These are phyloP conservation scores for Leptinotarsa tumamoca DNA, from an alignment of 2,888 invertebrate genomes.

Conservation along the genomic window DNA sequence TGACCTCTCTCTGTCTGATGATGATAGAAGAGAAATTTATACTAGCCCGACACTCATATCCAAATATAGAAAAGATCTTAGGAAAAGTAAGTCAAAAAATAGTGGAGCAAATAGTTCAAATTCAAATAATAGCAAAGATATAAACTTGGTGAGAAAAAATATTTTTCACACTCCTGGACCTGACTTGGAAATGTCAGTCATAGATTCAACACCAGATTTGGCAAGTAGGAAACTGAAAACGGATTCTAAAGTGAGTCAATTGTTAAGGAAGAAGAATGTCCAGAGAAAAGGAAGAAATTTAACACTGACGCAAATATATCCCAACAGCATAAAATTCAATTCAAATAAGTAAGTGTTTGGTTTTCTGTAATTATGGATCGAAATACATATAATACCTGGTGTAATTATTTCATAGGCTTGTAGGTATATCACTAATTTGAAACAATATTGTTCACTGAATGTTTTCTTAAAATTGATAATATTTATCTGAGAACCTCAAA, in stretches of 20 bases:
- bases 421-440: too few relatives aligned
- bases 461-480: too few relatives aligned
- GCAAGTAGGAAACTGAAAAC: conserved; percentile 25
- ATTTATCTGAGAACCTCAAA: too few relatives aligned
- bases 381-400: too few relatives aligned
- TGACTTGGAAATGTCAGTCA: conserved; percentile 37
- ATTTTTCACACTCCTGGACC: conserved; percentile 30
- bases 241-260: conserved; percentile 10
- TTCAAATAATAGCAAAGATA: conserved; percentile 2
- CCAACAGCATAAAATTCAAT: conserved; percentile 26
- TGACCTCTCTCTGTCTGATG: conserved; percentile 39
- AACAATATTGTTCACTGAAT: too few relatives aligned
- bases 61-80: conserved; percentile 37
- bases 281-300: conserved; percentile 34
- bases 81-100: conserved; percentile 21
- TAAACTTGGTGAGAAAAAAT: conserved; percentile 28
- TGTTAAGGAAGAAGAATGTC: conserved; percentile 34
- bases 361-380: not conserved
- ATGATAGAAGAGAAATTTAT: conserved; percentile 29
- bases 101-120: not conserved
- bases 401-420: too few relatives aligned
- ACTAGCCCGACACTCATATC: conserved; percentile 45
- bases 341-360: conserved; percentile 21
- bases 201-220: conserved; percentile 49
- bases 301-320: conserved; percentile 53